Conservation (phyloP, 2,797 vertebrate genomes). For the Bucorvus abyssinicus region DNA sequence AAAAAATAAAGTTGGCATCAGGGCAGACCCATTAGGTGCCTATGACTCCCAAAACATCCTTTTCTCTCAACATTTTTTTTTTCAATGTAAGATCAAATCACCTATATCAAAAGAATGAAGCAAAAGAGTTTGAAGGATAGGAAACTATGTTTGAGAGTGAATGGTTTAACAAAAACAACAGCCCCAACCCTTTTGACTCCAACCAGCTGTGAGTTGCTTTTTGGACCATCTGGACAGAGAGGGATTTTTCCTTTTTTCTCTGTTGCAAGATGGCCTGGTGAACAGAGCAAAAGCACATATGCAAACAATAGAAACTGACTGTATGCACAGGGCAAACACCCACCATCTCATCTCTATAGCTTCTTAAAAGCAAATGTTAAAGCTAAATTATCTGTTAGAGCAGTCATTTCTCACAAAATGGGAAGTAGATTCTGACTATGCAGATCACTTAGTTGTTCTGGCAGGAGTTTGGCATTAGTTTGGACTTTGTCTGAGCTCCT, state of each 20-base stretch:
- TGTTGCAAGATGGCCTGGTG: neutral
- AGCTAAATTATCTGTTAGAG: neutral
- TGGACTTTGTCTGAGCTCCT: neutral
- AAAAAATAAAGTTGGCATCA: constrained; percentile 49
- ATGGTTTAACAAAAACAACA: neutral
- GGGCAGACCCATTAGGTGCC: neutral
- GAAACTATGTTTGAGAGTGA: neutral
- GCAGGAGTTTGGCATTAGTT: neutral
- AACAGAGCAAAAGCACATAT: neutral
- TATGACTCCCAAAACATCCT: neutral
- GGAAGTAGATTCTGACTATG: neutral
- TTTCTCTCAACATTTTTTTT: neutral
- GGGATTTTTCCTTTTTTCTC: neutral
- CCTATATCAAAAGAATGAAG: neutral
- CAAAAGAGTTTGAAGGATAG: neutral
- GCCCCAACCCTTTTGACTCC: neutral
- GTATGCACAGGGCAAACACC: neutral
- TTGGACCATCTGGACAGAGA: constrained; percentile 3
- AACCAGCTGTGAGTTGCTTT: constrained; percentile 18
- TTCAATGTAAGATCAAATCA: neutral
- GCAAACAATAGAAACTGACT: neutral
- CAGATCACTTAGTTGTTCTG: neutral
- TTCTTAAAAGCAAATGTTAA: constrained; percentile 2
- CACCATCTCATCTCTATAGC: neutral
- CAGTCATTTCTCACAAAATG: neutral